Evolutionary conservation across 92 coral and sea anemone species (phyloP).

Genomic region (Parazoanthus swiftii): DNA sequence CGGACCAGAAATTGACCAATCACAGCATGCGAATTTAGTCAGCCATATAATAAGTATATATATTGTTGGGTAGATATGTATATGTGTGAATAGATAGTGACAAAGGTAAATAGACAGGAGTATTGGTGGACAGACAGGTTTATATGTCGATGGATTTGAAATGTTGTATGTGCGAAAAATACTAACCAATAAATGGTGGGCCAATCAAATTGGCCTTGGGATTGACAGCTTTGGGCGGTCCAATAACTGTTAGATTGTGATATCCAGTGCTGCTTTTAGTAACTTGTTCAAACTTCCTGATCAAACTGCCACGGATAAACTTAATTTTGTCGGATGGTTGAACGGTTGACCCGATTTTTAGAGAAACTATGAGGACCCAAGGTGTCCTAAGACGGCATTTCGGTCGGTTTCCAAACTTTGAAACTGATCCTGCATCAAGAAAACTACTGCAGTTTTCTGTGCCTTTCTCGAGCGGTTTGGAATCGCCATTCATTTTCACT

Average conservation of each 20-base stretch:
- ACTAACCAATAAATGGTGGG: conserved; percentile 60
- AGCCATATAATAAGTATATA: too few species aligned
- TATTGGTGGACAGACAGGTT: too few species aligned
- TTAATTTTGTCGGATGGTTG: conserved; percentile 29
- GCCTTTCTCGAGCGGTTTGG: conserved; percentile 2
- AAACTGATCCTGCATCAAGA: conserved; percentile 46
- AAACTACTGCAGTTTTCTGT: conserved; percentile 43
- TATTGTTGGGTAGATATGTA: too few species aligned
- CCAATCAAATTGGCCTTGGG: conserved; percentile 59
- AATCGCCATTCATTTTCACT: conserved; percentile 42
- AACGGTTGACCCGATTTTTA: conserved; percentile 55
- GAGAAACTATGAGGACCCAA: conserved; percentile 32
- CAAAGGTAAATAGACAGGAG: too few species aligned
- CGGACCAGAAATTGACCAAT: too few species aligned
- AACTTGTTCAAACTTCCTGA: conserved; percentile 40
- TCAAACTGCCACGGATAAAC: conserved; percentile 50
- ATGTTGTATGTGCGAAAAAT: too few species aligned
- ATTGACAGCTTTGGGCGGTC: conserved; percentile 42
- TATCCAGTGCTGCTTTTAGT: conserved; percentile 50
- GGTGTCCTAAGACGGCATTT: conserved; percentile 52
- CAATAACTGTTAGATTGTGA: conserved; percentile 28
- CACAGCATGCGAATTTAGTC: too few species aligned
- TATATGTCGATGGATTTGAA: too few species aligned
- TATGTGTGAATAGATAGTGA: too few species aligned
- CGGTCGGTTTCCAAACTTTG: conserved; percentile 51